phyloP scores from a whole-genome alignment of 2,797 vertebrate species.

The Sebastes trivittatus region DNA sequence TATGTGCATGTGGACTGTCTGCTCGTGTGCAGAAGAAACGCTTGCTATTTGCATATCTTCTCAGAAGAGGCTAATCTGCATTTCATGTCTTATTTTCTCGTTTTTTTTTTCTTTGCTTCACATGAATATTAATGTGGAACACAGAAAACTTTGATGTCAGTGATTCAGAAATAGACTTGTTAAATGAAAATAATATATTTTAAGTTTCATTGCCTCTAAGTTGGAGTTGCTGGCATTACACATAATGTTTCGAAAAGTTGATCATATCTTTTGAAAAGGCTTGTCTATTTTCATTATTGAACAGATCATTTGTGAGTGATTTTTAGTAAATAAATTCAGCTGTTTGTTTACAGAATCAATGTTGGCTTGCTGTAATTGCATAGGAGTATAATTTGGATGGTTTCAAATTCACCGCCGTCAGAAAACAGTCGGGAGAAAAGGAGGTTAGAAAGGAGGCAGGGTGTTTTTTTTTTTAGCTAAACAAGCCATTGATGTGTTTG shows the following conservation, averaged over 20 bases:
- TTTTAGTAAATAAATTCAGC: constrained; percentile 72
- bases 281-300: constrained; percentile 56
- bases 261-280: constrained; percentile 40
- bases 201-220: constrained; percentile 25
- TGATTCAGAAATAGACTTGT: constrained; percentile 64
- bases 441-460: constrained; percentile 37
- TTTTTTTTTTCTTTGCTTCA: constrained; percentile 53
- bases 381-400: constrained; percentile 16
- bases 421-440: constrained; percentile 33
- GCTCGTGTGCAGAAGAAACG: constrained; percentile 44
- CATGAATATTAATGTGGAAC: constrained; percentile 76
- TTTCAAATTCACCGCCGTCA: constrained; percentile 20
- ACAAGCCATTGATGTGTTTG: constrained; percentile 60
- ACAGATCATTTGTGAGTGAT: constrained; percentile 49
- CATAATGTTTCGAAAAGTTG: constrained; percentile 31
- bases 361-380: constrained; percentile 26
- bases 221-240: constrained; percentile 33
- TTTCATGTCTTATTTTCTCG: constrained; percentile 69
- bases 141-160: constrained; percentile 69
- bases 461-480: constrained; percentile 27
- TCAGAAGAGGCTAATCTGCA: constrained; percentile 73
- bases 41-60: constrained; percentile 69
- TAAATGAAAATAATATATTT: constrained; percentile 36
- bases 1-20: constrained; percentile 31
- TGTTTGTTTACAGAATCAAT: constrained; percentile 57